Evolutionary conservation across 1,140 invertebrate genomes (phyloP), one percentile per base, ranked within the genome.

Genomic region (Oryzaephilus surinamensis): DNA sequence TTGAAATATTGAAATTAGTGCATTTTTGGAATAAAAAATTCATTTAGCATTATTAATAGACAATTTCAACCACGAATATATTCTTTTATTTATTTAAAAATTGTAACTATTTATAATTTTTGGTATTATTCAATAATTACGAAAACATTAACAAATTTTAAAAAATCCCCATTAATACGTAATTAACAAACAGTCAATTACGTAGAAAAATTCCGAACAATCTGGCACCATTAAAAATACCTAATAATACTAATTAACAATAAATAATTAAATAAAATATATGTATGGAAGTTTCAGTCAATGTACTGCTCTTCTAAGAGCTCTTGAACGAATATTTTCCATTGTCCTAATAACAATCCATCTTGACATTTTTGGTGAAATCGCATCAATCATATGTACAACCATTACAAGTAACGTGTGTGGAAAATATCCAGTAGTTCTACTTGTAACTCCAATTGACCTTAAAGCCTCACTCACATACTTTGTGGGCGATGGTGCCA

Each of bases 381-480:
- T 45, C n/a, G 52, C 58, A 4, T 67, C 52, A 6, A 80, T 47
- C 2, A 41, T 50, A 13, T 71, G 63, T 6, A 79, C 43, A n/a
- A 66, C 47, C 6, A 63, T 67, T 33, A 79, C 67, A 52, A 88
- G 67, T 4, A 86, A 41, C 4, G 68, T 66, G 50, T 89, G 85
- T 0, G 82, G 81, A 6, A 73, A 72, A 60, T 89, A 92, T 13
- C 85, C 89, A 3, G 80, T 80, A 1, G 87, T 89, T 27, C 69
- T 64, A 2, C 66, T 65, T 45, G 79, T 72, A 28, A 87, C 73
- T 10, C 88, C 88, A 15, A 88, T 69, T 10, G 84, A 83, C 43
- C 71, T 74, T 4, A 96, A 62, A 0, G 88, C 79, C 1, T 77
- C 71, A 32, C 74, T 68, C 3, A 93, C 91, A 64, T 79, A 97